Percentiles rank a stretch among this genome's conserved stretches.
Conservation (phyloP, 2,888 invertebrate genomes). For the Leptura quadrifasciata region DNA sequence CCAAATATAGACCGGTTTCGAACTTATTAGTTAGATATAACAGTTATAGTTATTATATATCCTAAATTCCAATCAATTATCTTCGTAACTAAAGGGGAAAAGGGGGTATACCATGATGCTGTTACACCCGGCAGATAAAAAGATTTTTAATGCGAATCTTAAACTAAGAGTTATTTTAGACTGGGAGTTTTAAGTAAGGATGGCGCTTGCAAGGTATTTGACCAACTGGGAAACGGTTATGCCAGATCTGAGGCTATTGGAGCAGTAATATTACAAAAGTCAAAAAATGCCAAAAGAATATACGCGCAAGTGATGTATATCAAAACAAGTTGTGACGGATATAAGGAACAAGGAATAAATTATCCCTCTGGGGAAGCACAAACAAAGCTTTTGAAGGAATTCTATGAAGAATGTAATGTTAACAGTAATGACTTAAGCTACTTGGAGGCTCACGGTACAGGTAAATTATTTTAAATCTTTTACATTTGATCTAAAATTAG, state of each 20-base stretch:
- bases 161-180: constrained; percentile 64
- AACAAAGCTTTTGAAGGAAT: constrained; percentile 78
- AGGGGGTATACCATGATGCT: no score
- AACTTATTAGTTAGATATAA: no score
- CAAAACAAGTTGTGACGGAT: constrained; percentile 71
- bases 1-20: no score
- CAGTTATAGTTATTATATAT: no score
- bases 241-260: constrained; percentile 88
- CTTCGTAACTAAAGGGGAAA: no score
- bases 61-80: no score
- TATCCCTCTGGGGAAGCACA: constrained; percentile 76
- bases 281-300: constrained; percentile 73
- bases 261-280: constrained; percentile 83
- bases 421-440: constrained; percentile 83
- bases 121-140: no score
- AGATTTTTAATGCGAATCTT: background rate
- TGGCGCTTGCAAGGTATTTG: constrained; percentile 94
- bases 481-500: no score
- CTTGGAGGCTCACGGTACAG: constrained; percentile 92
- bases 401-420: constrained; percentile 82
- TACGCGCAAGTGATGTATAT: constrained; percentile 73
- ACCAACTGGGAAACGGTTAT: constrained; percentile 88
- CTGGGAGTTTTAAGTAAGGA: constrained; percentile 87
- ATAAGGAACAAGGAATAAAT: constrained; percentile 70
- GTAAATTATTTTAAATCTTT: constrained; percentile 64